Percentiles rank a stretch among this genome's conserved stretches.
phyloP scores from a whole-genome alignment of 2,888 invertebrate genomes.

The Tetragonula carbonaria region DNA sequence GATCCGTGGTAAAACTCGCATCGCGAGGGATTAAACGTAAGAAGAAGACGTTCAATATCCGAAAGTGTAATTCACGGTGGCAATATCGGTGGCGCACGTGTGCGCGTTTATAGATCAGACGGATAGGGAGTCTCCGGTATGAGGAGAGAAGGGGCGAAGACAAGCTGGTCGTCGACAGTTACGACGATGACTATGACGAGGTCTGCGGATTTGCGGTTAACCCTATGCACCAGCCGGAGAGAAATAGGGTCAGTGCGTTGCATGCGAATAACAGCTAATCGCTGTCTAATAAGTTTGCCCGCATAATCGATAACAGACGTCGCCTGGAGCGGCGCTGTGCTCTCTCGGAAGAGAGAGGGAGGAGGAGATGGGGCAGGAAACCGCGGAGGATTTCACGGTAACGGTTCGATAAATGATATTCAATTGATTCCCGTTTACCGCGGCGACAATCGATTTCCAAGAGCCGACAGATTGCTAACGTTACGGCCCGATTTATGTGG shows the following conservation, averaged over 20 bases:
- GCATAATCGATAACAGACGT: slow-evolving; percentile 73
- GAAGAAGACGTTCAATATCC: neutral
- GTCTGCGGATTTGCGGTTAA: slow-evolving; percentile 76
- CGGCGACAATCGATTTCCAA: slow-evolving; percentile 32
- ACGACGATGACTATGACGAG: slow-evolving; percentile 66
- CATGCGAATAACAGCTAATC: slow-evolving; percentile 75
- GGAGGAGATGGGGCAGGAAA: neutral
- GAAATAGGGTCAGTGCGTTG: slow-evolving; percentile 74
- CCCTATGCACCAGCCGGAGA: slow-evolving; percentile 62
- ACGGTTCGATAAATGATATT: slow-evolving; percentile 53
- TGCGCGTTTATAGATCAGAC: slow-evolving; percentile 34
- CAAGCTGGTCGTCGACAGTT: slow-evolving; percentile 60
- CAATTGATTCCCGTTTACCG: slow-evolving; percentile 35
- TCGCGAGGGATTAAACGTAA: neutral
- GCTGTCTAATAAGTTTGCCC: slow-evolving; percentile 73
- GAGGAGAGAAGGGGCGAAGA: slow-evolving; percentile 30
- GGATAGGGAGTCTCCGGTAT: neutral
- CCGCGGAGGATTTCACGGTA: slow-evolving; percentile 46
- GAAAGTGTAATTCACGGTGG: slow-evolving; percentile 20
- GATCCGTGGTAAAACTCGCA: no score
- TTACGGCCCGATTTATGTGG: slow-evolving; percentile 23
- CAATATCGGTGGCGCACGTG: slow-evolving; percentile 42
- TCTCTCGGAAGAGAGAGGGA: slow-evolving; percentile 22
- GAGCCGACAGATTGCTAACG: slow-evolving; percentile 8
- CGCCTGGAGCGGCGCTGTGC: slow-evolving; percentile 40